phyloP scores from a whole-genome alignment of 2,888 invertebrate species.

The Hanleya hanleyi region DNA sequence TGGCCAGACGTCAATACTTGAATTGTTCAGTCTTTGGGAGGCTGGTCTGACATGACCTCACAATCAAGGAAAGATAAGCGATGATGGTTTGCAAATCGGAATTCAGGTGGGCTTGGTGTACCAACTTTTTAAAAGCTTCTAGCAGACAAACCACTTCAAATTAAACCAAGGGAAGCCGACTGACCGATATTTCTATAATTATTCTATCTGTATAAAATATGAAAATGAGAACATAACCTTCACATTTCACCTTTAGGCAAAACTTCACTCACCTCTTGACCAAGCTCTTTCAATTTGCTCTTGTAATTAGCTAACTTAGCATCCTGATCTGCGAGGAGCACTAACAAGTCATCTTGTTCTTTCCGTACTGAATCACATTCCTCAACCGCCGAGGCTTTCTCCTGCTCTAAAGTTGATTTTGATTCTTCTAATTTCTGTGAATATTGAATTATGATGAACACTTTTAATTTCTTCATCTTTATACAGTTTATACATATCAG shows the following conservation, averaged over 20 bases:
- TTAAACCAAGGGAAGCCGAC: too few species aligned
- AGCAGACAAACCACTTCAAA: too few species aligned
- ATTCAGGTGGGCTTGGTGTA: too few species aligned
- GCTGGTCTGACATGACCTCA: too few species aligned
- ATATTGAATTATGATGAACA: background rate
- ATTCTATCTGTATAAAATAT: too few species aligned
- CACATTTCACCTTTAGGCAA: background rate
- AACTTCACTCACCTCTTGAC: slow-evolving; percentile 68
- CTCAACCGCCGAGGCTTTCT: slow-evolving; percentile 46
- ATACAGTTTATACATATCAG: too few species aligned
- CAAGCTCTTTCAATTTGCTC: slow-evolving; percentile 70
- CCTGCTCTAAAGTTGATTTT: slow-evolving; percentile 41
- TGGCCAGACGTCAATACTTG: too few species aligned
- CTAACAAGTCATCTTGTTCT: slow-evolving; percentile 95
- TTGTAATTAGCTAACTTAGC: slow-evolving; percentile 81
- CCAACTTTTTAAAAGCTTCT: too few species aligned
- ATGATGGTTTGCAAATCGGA: too few species aligned
- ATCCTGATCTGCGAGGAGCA: slow-evolving; percentile 92
- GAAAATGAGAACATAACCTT: background rate
- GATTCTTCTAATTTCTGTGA: slow-evolving; percentile 65
- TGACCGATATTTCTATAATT: too few species aligned
- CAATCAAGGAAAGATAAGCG: too few species aligned
- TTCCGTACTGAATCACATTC: slow-evolving; percentile 78
- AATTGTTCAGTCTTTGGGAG: too few species aligned
- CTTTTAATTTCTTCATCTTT: background rate